Conservation (phyloP, 2,888 invertebrate genomes). For the Blastobasis adustella region DNA sequence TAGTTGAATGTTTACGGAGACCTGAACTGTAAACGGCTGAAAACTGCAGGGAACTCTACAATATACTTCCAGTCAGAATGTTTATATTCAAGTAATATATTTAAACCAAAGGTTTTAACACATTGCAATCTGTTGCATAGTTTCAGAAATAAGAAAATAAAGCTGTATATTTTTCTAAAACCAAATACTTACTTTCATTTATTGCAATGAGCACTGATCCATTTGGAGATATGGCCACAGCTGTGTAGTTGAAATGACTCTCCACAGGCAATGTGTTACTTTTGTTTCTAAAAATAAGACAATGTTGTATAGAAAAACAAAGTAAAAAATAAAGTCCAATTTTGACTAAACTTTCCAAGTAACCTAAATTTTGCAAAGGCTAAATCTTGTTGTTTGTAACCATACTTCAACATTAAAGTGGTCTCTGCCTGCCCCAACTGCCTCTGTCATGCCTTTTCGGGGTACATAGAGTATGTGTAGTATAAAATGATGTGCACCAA, state of each 20-base stretch:
- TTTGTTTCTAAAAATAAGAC: constrained; percentile 83
- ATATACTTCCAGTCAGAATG: too few species aligned
- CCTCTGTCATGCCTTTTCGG: not conserved
- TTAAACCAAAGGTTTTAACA: too few species aligned
- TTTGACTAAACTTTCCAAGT: not conserved
- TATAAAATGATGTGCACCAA: too few species aligned
- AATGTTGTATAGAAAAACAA: not conserved
- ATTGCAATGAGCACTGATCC: constrained; percentile 89
- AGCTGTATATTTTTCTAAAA: too few species aligned
- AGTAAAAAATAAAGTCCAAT: not conserved
- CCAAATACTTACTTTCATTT: constrained; percentile 84
- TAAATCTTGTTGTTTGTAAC: not conserved
- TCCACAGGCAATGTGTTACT: constrained; percentile 91
- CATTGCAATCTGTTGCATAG: too few species aligned
- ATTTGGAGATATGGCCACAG: constrained; percentile 91
- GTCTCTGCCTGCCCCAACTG: not conserved
- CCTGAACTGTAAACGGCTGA: too few species aligned
- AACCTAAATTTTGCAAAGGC: not conserved
- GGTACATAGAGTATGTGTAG: too few species aligned
- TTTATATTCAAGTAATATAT: too few species aligned
- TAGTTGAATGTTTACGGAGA: too few species aligned
- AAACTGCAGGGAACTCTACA: too few species aligned
- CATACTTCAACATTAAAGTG: not conserved
- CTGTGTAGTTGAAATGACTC: constrained; percentile 88
- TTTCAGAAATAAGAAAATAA: too few species aligned